Evolutionary conservation across 2,888 invertebrate genomes (phyloP).

Genomic region (Pseudococcus longispinus): DNA sequence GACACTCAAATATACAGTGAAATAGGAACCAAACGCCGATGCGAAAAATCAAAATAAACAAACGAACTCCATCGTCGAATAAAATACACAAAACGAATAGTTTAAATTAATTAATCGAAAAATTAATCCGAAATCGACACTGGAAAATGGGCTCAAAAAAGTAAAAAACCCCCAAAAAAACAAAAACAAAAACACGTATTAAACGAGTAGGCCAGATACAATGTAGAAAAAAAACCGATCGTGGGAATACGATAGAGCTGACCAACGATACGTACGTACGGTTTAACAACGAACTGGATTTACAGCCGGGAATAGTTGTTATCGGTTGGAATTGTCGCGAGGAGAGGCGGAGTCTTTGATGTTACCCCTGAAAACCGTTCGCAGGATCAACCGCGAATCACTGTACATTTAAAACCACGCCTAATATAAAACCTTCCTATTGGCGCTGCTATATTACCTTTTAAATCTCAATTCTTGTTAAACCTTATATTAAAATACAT

Average conservation of each 20-base stretch:
- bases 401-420: conserved; percentile 56
- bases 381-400: conserved; percentile 53
- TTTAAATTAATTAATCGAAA: neutral
- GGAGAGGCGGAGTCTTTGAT: conserved; percentile 45
- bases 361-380: conserved; percentile 42
- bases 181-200: neutral
- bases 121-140: neutral
- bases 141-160: neutral
- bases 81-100: neutral
- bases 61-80: neutral
- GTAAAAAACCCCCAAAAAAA: neutral
- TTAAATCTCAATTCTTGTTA: conserved; percentile 55
- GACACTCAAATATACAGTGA: neutral
- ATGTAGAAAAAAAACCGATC: neutral
- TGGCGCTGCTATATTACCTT: conserved; percentile 53
- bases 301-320: conserved; percentile 20
- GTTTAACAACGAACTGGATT: conserved; percentile 52
- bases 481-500: conserved; percentile 56
- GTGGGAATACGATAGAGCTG: neutral
- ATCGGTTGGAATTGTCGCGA: conserved; percentile 37
- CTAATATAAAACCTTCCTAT: conserved; percentile 55
- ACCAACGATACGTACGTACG: conserved; percentile 43
- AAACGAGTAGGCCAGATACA: neutral
- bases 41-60: neutral
- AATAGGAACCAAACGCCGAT: neutral